phyloP scores from a whole-genome alignment of 2,797 vertebrate genomes.

The Enteromius treurensis region DNA sequence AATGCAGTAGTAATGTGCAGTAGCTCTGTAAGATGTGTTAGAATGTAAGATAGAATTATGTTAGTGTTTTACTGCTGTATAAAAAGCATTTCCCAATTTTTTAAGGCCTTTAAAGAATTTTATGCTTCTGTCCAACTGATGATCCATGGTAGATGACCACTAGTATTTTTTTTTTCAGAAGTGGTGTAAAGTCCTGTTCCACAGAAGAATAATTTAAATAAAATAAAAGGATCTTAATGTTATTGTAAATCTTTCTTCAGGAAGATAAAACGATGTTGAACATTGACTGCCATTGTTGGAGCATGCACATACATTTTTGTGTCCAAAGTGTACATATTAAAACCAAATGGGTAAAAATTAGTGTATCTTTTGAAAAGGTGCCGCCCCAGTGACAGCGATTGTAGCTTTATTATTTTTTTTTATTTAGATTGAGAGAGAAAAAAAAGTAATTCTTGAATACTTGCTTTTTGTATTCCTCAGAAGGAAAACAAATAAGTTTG shows the following conservation, averaged over 20 bases:
- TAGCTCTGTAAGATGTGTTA: background rate
- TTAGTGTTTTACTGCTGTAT: background rate
- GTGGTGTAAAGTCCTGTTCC: background rate
- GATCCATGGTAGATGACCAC: background rate
- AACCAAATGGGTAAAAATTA: too few species aligned
- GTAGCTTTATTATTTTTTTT: too few species aligned
- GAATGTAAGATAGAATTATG: background rate
- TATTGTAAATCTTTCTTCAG: background rate
- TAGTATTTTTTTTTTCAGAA: background rate
- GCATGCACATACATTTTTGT: too few species aligned
- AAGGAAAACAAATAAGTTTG: background rate
- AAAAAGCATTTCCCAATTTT: background rate
- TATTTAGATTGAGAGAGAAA: background rate
- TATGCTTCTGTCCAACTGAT: background rate
- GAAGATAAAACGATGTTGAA: background rate
- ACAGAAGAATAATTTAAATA: background rate
- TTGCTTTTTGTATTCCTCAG: background rate
- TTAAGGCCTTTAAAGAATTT: background rate
- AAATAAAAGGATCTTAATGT: background rate
- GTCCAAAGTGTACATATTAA: too few species aligned
- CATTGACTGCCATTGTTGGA: background rate
- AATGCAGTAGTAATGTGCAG: background rate
- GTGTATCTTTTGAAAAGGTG: too few species aligned
- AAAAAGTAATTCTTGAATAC: background rate
- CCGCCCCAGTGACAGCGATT: too few species aligned